Evolutionary conservation across 2,888 invertebrate genomes (phyloP).

Genomic region (Pharmacophagus antenor): DNA sequence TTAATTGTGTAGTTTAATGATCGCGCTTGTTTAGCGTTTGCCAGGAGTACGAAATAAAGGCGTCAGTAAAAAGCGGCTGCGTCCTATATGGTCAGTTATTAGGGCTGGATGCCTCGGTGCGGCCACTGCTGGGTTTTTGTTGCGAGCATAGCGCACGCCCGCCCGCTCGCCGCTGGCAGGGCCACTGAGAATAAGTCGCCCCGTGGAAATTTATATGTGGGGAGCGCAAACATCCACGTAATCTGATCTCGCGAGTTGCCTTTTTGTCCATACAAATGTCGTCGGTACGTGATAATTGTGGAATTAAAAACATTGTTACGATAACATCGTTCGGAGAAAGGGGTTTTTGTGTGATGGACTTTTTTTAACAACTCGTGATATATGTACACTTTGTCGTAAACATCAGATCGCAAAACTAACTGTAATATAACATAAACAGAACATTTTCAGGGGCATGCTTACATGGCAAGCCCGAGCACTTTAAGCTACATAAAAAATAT

Average conservation of each 20-base stretch:
- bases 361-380: too few species aligned
- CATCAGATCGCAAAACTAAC: too few species aligned
- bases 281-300: conserved; percentile 27
- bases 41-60: conserved; percentile 34
- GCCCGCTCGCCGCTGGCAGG: conserved; percentile 40
- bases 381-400: too few species aligned
- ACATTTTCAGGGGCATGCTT: too few species aligned
- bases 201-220: conserved; percentile 22
- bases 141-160: conserved; percentile 41
- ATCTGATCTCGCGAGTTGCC: conserved; percentile 17
- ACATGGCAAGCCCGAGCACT: too few species aligned
- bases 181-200: conserved; percentile 10
- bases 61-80: conserved; percentile 52
- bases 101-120: conserved; percentile 58
- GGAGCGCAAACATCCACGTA: conserved; percentile 9
- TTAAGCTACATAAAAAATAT: too few species aligned
- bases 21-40: conserved; percentile 39
- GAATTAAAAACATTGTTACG: conserved; percentile 9
- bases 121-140: conserved; percentile 47
- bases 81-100: conserved; percentile 69
- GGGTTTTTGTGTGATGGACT: neutral
- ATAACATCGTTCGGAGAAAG: neutral
- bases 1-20: conserved; percentile 37
- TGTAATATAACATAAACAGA: too few species aligned
- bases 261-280: conserved; percentile 22